Base-by-base conservation (phyloP, 35 echinoderm and acorn worm genomes). In the Apostichopus japonicus region DNA sequence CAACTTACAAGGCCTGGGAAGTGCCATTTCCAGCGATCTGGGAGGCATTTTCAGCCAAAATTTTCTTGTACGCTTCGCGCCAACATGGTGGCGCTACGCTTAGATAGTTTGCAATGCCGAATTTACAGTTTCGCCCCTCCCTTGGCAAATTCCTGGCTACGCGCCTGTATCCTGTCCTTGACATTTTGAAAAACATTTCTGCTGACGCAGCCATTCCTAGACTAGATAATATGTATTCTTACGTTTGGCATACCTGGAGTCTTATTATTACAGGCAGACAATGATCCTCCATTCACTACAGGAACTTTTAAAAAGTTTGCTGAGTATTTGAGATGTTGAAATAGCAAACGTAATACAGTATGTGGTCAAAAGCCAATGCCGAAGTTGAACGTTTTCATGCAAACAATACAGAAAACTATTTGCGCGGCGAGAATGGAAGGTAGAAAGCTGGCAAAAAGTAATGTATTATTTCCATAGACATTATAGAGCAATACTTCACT, bases 341-440 rank as follows among this genome's bases (percentile, higher is more conserved):
- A 97, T 82, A 86, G 88, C 8, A 95, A 93, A 86, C 77, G 95
- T 6, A 97, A 93, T 16, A 92, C 94, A n/a, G 2, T 15, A 33
- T 77, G 57, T 90, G 59, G 59, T 92, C 96, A 77, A 67, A 94
- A 87, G 94, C 96, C 4, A 95, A 95, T 44, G 92, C 88, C 23
- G 96, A 97, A 89, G 96, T 91, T 8, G 91, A 97, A 44, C 71
- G 80, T 92, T 11, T 91, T 95, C 55, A 95, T 98, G 94, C 83
- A 89, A 6, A 94, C 89, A 16, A 83, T 98, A 21, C 93, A 95
- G 70, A 94, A 98, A 79, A 61, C 93, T 13, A 70, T 90, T 65
- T 57, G 92, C 71, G 90, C 94, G 58, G 90, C 92, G 6, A 89
- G 72, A 73, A 90, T 92, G 61, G 53, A 86, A 86, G 83, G 83